These are phyloP conservation scores for Homarus americanus DNA, from an alignment of 1,140 invertebrate genomes.

Conservation along the genomic window DNA sequence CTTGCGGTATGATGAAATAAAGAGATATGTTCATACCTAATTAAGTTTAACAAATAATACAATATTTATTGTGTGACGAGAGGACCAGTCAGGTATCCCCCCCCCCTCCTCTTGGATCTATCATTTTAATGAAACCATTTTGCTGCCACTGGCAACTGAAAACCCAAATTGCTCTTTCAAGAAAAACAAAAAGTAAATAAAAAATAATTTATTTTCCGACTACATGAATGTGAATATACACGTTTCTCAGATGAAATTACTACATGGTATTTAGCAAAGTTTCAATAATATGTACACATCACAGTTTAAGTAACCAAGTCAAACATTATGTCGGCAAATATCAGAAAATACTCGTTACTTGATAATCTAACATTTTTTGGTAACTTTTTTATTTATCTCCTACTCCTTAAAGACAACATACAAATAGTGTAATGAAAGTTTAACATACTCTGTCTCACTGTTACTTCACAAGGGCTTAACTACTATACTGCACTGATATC, in stretches of 20 bases:
- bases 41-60: too few relatives aligned
- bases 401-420: neutral
- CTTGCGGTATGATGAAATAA: too few relatives aligned
- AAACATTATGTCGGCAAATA: neutral
- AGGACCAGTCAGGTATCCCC: too few relatives aligned
- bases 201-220: constrained; percentile 49
- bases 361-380: neutral
- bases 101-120: too few relatives aligned
- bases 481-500: neutral
- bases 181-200: constrained; percentile 12
- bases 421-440: neutral
- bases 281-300: constrained; percentile 48
- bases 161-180: too few relatives aligned
- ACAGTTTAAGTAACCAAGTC: constrained; percentile 29
- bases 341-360: neutral
- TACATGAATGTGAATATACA: constrained; percentile 44
- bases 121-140: too few relatives aligned
- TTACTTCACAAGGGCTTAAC: neutral
- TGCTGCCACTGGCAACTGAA: too few relatives aligned
- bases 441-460: neutral
- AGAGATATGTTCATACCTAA: too few relatives aligned
- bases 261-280: constrained; percentile 19
- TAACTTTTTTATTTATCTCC: constrained; percentile 7
- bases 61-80: too few relatives aligned
- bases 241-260: constrained; percentile 7